Percentiles rank a stretch among this genome's conserved stretches.
phyloP scores from a whole-genome alignment of 2,113 vertebrate genomes.

The Vicugna pacos region DNA sequence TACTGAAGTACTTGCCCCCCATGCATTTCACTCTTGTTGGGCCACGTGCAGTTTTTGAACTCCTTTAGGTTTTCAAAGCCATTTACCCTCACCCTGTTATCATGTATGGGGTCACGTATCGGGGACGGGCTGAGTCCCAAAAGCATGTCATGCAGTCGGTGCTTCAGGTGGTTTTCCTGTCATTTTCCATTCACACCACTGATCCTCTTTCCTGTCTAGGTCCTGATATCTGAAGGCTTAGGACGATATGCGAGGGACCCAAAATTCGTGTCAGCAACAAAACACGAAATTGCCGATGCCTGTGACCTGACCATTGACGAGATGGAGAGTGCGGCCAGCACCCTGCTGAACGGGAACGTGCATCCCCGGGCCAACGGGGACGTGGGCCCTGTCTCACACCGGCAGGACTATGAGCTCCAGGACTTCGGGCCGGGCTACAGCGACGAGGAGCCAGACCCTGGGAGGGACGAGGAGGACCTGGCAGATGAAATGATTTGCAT shows the following conservation, averaged over 20 bases:
- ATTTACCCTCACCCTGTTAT: too few relatives aligned
- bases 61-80: not conserved
- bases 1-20: not conserved
- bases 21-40: not conserved
- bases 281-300: slow-evolving; percentile 98
- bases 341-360: slow-evolving; percentile 93
- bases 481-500: slow-evolving; percentile 99
- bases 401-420: slow-evolving; percentile 94
- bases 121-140: not conserved
- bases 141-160: accelerated
- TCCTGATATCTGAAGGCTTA: slow-evolving; percentile 98
- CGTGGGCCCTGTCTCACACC: slow-evolving; percentile 90
- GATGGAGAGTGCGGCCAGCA: slow-evolving; percentile 99
- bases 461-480: slow-evolving; percentile 96
- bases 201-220: slow-evolving; percentile 85
- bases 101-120: accelerated
- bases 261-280: slow-evolving; percentile 98
- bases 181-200: accelerated
- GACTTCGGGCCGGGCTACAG: slow-evolving; percentile 96
- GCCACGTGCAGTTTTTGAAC: not conserved
- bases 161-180: not conserved
- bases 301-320: slow-evolving; percentile 99
- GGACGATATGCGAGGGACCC: slow-evolving; percentile 98
- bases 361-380: slow-evolving; percentile 90
- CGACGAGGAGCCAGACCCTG: slow-evolving; percentile 94